Base-by-base conservation (phyloP, 2,888 invertebrate species). In the Meandrusa payeni region DNA sequence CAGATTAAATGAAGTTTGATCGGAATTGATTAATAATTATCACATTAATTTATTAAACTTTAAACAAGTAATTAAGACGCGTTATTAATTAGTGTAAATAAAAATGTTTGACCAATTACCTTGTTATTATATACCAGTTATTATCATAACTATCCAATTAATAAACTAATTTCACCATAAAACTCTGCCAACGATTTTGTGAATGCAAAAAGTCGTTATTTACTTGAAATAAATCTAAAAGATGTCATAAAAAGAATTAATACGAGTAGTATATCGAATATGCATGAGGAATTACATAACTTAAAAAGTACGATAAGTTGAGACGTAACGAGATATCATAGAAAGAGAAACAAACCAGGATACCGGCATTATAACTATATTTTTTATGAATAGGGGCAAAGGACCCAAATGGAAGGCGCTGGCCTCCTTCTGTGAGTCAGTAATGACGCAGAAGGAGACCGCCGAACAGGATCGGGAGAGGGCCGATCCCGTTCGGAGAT, bases 51-150 rank as follows among this genome's bases (percentile, higher is more conserved):
- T 13, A 19, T 15, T 15, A 3, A 3, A 15, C 4, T 3, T 15
- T 15, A 13, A 37, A 24, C 12, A 37, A 27, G 27, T 44, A 39
- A 39, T 28, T 44, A 23, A 34, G 33, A 33, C 22, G 12, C 33
- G 13, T 39, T 44, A 44, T 44, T 44, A 39, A 44, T 39, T 27
- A 22, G 20, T 28, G 36, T 31, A 31, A 37, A 44, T 33, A 28
- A 44, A 32, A 22, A 10, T 37, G 3, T 43, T 20, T 32, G 15
- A 39, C 32, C 22, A 39, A 44, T 39, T 37, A 29, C 12, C 11
- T 19, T 39, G 13, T 15, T 11, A n/a, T 13, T 39, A 28, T 28
- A 33, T 44, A 23, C 9, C 15, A 26, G 15, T 6, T 24, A 43
- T 43, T 37, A 31, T 6, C 43, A 43, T 37, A 43, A 37, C 26